A percentile compares a stretch with the other conserved stretches of the same genome.
Conservation (phyloP, 2,113 vertebrate genomes). For the Origma solitaria region DNA sequence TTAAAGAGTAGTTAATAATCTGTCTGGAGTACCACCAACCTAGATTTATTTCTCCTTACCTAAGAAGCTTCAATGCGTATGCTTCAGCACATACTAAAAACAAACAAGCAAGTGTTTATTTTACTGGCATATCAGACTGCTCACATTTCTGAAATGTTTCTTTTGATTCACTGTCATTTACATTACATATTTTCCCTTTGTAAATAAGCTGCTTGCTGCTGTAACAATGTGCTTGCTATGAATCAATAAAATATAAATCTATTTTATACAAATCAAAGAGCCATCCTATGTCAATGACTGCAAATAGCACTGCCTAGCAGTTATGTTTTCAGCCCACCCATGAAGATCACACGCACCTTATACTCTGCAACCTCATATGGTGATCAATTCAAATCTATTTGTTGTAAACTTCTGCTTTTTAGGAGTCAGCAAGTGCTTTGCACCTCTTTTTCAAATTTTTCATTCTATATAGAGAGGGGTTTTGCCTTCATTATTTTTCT, state of each 20-base stretch:
- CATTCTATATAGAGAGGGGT: neutral
- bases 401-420: neutral
- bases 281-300: neutral
- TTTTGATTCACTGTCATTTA: slow-evolving; percentile 17
- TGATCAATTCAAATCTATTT: neutral
- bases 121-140: neutral
- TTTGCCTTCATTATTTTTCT: neutral
- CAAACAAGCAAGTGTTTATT: neutral
- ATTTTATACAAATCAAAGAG: slow-evolving; percentile 3
- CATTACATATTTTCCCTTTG: neutral
- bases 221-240: neutral
- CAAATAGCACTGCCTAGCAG: neutral
- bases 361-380: neutral
- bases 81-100: neutral
- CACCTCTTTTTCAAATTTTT: neutral
- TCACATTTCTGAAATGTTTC: neutral
- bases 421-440: neutral
- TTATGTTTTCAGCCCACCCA: neutral
- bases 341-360: neutral
- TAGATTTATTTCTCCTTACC: neutral
- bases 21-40: neutral
- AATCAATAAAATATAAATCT: slow-evolving; percentile 31
- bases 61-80: neutral
- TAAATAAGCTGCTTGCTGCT: slow-evolving; percentile 17
- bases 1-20: neutral